Base-by-base conservation (phyloP, 2,888 invertebrate genomes). In the Watsonalla binaria region DNA sequence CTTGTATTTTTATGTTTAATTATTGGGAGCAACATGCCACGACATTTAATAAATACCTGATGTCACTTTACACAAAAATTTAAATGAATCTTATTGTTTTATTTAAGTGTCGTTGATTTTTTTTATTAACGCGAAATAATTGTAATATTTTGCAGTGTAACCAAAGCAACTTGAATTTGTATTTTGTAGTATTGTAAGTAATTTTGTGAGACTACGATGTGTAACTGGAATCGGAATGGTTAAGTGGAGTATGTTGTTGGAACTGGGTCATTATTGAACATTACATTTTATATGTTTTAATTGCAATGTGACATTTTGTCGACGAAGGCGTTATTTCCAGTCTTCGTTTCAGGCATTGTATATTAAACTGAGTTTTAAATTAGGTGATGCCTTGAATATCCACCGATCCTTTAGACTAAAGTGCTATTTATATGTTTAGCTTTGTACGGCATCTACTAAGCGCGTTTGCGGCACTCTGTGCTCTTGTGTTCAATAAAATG, bases 401-500 rank as follows among this genome's bases (percentile, higher is more conserved):
- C 49, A 49, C 49, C 49, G 49, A 49, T 49, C 42, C 9, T 11
- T 37, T 14, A 49, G 49, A 37, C 39, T 49, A 53, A 65, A 56
- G 58, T 55, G 59, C 59, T 59, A 68, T 47, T 53, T 61, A 57
- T 63, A 57, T 63, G 58, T 57, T 65, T 67, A 70, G 72, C 74
- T 70, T 74, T 70, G 65, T 74, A 76, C 57, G 57, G 64, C 64
- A 65, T 69, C 47, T 57, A 45, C 55, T 54, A 58, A 70, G 70
- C 74, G 70, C 76, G 76, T 77, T 76, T 71, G 74, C 65, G 68
- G 75, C 76, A 78, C 78, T 57, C 57, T 68, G 77, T 79, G 82
- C 78, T 75, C 70, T 78, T 77, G 78, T 81, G 82, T 82, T 83
- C 77, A 82, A 78, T 82, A 82, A 82, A 82, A 76, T 69, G 69